These are phyloP conservation scores for Mareca strepera DNA, from an alignment of 2,797 vertebrate species.

Conservation along the genomic window DNA sequence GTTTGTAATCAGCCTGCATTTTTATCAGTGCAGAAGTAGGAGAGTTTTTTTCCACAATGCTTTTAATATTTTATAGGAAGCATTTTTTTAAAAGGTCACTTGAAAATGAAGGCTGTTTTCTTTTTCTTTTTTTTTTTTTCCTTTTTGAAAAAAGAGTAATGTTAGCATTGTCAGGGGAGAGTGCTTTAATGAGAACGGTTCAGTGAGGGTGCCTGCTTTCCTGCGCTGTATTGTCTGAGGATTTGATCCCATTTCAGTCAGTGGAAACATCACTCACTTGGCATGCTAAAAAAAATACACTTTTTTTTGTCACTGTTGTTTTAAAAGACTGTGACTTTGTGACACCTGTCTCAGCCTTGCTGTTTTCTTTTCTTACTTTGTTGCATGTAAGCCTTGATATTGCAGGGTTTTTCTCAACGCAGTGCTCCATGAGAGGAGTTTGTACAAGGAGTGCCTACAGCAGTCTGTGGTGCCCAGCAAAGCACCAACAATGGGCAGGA, in stretches of 20 bases:
- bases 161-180: slow-evolving; percentile 49
- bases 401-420: background rate
- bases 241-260: background rate
- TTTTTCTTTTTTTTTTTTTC: background rate
- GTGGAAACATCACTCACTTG: background rate
- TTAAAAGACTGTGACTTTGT: background rate
- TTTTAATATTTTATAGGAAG: slow-evolving; percentile 72
- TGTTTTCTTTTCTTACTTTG: background rate
- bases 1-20: slow-evolving; percentile 16
- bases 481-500: background rate
- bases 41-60: slow-evolving; percentile 9
- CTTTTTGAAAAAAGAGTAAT: background rate
- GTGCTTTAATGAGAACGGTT: slow-evolving; percentile 66
- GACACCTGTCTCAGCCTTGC: background rate
- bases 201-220: slow-evolving; percentile 45
- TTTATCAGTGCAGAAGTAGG: slow-evolving; percentile 56
- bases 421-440: background rate
- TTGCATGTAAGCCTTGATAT: background rate
- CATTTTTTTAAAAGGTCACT: slow-evolving; percentile 71
- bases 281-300: background rate
- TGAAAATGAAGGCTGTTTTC: slow-evolving; percentile 67
- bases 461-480: background rate
- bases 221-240: slow-evolving; percentile 37
- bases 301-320: background rate
- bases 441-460: background rate